A percentile compares a stretch with the other conserved stretches of the same genome.
phyloP scores from a whole-genome alignment of 2,797 vertebrate genomes.

The Brachymystax lenok region DNA sequence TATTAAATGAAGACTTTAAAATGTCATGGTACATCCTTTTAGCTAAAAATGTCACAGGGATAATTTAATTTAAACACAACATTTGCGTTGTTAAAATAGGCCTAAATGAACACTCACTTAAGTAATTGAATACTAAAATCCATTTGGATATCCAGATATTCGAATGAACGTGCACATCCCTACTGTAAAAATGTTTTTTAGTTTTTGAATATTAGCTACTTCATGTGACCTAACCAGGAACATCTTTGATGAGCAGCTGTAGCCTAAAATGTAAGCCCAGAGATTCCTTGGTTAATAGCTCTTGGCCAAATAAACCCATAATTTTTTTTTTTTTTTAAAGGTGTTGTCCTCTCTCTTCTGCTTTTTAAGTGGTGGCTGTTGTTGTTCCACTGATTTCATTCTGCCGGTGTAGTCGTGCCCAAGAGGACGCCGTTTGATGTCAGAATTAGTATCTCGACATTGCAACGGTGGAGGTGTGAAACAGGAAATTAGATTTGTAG shows the following conservation, averaged over 20 bases:
- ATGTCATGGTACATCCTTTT: too few relatives aligned
- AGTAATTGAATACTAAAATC: too few relatives aligned
- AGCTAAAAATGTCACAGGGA: too few relatives aligned
- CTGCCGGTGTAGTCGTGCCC: conserved; percentile 45
- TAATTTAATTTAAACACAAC: too few relatives aligned
- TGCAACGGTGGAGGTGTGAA: conserved; percentile 45
- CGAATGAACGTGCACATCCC: too few relatives aligned
- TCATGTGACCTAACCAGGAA: background rate
- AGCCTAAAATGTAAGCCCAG: background rate
- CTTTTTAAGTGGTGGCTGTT: conserved; percentile 33
- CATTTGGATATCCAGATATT: too few relatives aligned
- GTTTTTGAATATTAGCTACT: too few relatives aligned
- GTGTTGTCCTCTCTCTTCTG: conserved; percentile 14
- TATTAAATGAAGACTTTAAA: too few relatives aligned
- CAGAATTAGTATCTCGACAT: conserved; percentile 61
- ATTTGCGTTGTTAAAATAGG: too few relatives aligned
- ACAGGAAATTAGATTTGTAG: conserved; percentile 69
- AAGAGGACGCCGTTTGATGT: conserved; percentile 62
- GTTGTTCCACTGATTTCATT: conserved; percentile 54
- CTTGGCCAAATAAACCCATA: background rate
- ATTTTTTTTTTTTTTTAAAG: too few relatives aligned
- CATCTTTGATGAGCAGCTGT: background rate
- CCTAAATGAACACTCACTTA: too few relatives aligned
- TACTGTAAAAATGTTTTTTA: too few relatives aligned
- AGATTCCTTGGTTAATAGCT: background rate